A percentile compares a stretch with the other conserved stretches of the same genome.
These are phyloP conservation scores for Stylophora pistillata DNA, from an alignment of 64 coral and sea anemone genomes.

Conservation along the genomic window DNA sequence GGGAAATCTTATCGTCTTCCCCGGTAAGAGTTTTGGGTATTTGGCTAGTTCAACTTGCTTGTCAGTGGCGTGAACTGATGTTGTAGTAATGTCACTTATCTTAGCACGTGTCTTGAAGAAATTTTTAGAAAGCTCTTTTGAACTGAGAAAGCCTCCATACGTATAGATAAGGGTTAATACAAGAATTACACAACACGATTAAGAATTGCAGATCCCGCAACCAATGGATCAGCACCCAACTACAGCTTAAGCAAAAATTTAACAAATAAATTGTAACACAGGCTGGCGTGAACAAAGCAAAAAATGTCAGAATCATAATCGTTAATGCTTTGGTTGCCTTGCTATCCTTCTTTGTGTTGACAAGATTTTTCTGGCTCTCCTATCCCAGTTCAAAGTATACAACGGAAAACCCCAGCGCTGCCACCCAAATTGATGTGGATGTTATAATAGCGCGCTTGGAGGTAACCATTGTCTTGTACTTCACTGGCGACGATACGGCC, in stretches of 20 bases:
- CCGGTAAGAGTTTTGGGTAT: not conserved
- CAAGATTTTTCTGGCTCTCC: slow-evolving; percentile 3
- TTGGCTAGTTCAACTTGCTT: not conserved
- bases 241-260: slow-evolving; percentile 53
- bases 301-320: slow-evolving; percentile 49
- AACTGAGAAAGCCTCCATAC: slow-evolving; percentile 62
- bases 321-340: slow-evolving; percentile 39
- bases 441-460: slow-evolving; percentile 34
- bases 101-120: not conserved
- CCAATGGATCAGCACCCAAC: slow-evolving; percentile 58
- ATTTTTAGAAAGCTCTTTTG: slow-evolving; percentile 44
- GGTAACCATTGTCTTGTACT: slow-evolving; percentile 43
- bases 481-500: slow-evolving; percentile 52
- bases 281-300: slow-evolving; percentile 55
- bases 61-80: not conserved
- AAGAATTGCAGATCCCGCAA: slow-evolving; percentile 67
- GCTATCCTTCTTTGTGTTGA: slow-evolving; percentile 7
- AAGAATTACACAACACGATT: slow-evolving; percentile 51
- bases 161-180: slow-evolving; percentile 57
- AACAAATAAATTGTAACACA: slow-evolving; percentile 70
- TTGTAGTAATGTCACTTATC: not conserved
- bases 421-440: slow-evolving; percentile 31
- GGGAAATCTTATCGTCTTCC: not conserved
- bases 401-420: slow-evolving; percentile 13
- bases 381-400: slow-evolving; percentile 54